Percentiles rank a stretch among this genome's conserved stretches.
Conservation (phyloP, 2,113 vertebrate genomes). For the Rhadina sibilatrix region DNA sequence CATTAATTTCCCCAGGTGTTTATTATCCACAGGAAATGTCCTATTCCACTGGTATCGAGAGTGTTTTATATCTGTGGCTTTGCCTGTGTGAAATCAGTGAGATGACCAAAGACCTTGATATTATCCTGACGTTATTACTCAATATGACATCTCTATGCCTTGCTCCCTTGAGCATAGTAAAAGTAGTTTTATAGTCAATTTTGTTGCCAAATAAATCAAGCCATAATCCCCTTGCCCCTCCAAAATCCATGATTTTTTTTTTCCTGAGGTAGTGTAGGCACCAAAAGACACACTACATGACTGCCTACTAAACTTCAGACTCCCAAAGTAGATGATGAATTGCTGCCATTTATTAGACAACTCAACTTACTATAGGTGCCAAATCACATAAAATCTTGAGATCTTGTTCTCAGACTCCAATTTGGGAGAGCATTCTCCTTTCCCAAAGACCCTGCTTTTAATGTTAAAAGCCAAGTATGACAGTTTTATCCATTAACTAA, state of each 20-base stretch:
- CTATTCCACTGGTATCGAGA: conserved; percentile 35
- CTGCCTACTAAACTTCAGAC: conserved; percentile 41
- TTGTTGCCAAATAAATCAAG: conserved; percentile 65
- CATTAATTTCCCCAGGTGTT: conserved; percentile 56
- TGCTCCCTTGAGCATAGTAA: conserved; percentile 42
- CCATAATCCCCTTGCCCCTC: conserved; percentile 6
- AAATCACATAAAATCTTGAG: conserved; percentile 30
- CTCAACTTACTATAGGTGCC: conserved; percentile 24
- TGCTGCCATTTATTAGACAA: conserved; percentile 39
- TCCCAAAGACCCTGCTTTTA: not conserved
- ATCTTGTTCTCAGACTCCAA: conserved; percentile 14
- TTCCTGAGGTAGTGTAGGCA: not conserved
- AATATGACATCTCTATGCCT: conserved; percentile 53
- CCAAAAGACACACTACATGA: not conserved
- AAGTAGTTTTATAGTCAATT: conserved; percentile 64
- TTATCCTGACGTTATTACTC: conserved; percentile 55
- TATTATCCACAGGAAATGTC: conserved; percentile 45
- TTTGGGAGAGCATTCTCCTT: not conserved
- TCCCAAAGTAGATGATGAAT: conserved; percentile 37
- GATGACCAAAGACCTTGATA: conserved; percentile 65
- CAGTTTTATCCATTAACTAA: conserved; percentile 25
- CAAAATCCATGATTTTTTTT: conserved; percentile 22
- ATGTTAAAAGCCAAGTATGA: conserved; percentile 2
- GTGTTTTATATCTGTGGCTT: conserved; percentile 48
- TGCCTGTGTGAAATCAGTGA: conserved; percentile 39